Conservation (phyloP, 2,888 invertebrate species). For the Poecilobothrus nobilitatus region DNA sequence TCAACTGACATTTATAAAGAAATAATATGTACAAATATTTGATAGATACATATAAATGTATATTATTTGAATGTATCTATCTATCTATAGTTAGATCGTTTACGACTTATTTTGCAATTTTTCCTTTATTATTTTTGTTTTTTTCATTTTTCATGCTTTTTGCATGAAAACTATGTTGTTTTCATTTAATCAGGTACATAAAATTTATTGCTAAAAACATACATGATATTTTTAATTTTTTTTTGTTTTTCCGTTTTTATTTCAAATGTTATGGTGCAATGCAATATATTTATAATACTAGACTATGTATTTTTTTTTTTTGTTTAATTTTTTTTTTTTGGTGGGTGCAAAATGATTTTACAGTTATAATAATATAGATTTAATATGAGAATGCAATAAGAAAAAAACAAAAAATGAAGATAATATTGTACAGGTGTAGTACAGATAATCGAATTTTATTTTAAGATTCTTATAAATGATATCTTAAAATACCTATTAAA, state of each 20-base stretch:
- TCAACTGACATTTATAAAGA: too few relatives aligned
- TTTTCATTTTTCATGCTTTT: background rate
- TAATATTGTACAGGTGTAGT: too few relatives aligned
- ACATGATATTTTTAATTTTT: background rate
- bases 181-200: conserved; percentile 6
- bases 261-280: background rate
- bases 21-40: too few relatives aligned
- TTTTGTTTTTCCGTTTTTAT: background rate
- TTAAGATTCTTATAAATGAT: too few relatives aligned
- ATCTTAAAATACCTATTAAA: too few relatives aligned
- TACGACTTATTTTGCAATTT: conserved; percentile 4
- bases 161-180: conserved; percentile 6
- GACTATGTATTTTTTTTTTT: too few relatives aligned
- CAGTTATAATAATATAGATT: background rate
- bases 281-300: too few relatives aligned
- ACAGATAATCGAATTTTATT: too few relatives aligned
- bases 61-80: background rate
- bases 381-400: background rate
- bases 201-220: conserved; percentile 1
- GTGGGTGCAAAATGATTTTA: background rate
- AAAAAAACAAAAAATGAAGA: background rate
- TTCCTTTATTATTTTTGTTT: background rate
- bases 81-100: background rate
- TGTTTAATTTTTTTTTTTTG: background rate
- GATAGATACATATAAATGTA: too few relatives aligned